Conservation (phyloP, 2,113 vertebrate species). For the Callithrix jacchus region DNA sequence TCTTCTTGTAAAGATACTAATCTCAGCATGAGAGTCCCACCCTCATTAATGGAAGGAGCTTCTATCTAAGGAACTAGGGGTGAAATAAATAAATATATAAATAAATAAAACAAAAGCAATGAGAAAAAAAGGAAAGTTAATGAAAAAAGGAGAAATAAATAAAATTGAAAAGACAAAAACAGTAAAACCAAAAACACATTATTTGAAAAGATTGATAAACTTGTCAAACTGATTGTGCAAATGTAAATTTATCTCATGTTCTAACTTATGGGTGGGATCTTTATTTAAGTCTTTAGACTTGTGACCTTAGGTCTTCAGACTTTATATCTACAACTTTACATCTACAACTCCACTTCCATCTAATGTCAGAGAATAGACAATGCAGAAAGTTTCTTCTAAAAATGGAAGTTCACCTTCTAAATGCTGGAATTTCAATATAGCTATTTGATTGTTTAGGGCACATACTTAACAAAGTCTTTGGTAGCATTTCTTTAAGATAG, state of each 20-base stretch:
- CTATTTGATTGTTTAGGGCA: not conserved
- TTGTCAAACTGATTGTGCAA: not conserved
- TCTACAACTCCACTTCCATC: constrained; percentile 52
- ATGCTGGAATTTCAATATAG: not conserved
- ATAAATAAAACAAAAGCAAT: constrained; percentile 5
- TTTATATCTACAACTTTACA: constrained; percentile 6
- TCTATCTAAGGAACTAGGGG: not conserved
- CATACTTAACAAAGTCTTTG: not conserved
- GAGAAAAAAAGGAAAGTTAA: not conserved
- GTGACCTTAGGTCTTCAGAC: not conserved
- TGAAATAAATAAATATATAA: not conserved
- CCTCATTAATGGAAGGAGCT: not conserved
- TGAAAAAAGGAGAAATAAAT: not conserved
- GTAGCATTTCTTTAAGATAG: not conserved
- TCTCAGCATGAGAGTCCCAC: not conserved
- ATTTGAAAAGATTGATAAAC: not conserved
- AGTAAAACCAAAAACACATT: not conserved
- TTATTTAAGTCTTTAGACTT: not conserved
- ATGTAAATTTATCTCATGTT: not conserved
- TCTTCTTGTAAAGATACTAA: not conserved
- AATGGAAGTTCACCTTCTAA: not conserved
- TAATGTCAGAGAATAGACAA: constrained; percentile 44
- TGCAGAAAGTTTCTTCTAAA: constrained; percentile 27
- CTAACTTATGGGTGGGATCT: not conserved
- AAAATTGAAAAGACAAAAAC: not conserved